Evolutionary conservation across 2,113 vertebrate genomes (phyloP), one percentile per base, ranked within the genome.

Genomic region (Boleophthalmus pectinirostris): DNA sequence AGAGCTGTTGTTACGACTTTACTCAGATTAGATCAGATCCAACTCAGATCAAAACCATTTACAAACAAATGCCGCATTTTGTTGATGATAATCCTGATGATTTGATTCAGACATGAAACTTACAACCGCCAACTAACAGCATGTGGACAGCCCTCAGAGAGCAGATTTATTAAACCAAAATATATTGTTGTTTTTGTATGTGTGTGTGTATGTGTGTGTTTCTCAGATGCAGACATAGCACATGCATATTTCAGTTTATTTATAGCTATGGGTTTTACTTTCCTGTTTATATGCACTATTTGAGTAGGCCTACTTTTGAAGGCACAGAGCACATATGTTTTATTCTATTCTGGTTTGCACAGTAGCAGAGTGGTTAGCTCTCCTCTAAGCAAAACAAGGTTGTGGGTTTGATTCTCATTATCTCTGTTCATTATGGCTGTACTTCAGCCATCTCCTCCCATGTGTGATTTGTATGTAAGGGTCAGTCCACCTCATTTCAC

Each of bases 11-110:
- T 81, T 25, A 67, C 2, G 70, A 73, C 70, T 83, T 75, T 76
- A 21, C 74, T 46, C 67, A 82, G 80, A 81, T 88, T 83, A 80
- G 72, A 60, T 54, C 46, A 68, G 68, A 82, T 88, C 73, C 80
- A 43, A 38, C 66, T 15, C 46, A 49, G 66, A 68, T 68, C 45
- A 68, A 25, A 66, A 60, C 70, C 74, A 70, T 68, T 75, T 73
- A 77, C 56, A 65, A 46, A 74, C 78, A 79, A 47, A 71, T 65
- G 77, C 71, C 13, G 29, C 69, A 49, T 67, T 35, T 33, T 70
- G 69, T 66, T 25, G 29, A 70, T 74, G 67, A 69, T 70, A 69
- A 81, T 66, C 73, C 45, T 56, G 14, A 66, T 72, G 51, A 46
- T 66, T 13, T n/a, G 29, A 46, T 56, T 57, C 77, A 70, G 65